These are phyloP conservation scores for Allolobophora icterica DNA, from an alignment of 2,888 invertebrate genomes.

Conservation along the genomic window DNA sequence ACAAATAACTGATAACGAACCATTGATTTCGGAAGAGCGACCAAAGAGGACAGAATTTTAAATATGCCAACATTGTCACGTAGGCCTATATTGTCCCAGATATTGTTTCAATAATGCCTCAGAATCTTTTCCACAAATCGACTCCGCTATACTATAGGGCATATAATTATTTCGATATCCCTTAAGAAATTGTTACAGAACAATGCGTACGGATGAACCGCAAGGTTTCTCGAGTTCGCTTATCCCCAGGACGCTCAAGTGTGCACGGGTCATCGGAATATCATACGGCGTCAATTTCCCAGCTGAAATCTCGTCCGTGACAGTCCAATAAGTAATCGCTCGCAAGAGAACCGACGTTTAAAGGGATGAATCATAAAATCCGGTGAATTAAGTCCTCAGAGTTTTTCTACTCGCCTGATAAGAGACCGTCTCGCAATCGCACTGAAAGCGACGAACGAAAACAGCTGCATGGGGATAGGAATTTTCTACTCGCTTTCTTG, in stretches of 20 bases:
- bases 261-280: neutral
- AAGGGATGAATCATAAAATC: neutral
- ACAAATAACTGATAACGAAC: no score
- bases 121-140: neutral
- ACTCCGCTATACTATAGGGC: neutral
- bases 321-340: neutral
- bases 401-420: conserved; percentile 1
- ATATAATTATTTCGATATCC: no score
- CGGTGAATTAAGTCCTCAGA: neutral
- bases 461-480: neutral
- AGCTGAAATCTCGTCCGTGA: neutral
- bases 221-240: neutral
- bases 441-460: neutral
- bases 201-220: neutral
- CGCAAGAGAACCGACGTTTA: neutral
- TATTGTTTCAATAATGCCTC: no score
- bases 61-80: no score
- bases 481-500: no score
- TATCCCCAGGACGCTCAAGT: neutral
- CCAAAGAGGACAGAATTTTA: no score
- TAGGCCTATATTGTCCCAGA: no score
- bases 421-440: neutral
- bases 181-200: neutral
- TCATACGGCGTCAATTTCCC: neutral
- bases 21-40: no score